These are phyloP conservation scores for Allacma fusca DNA, from an alignment of 2,888 invertebrate genomes.

Conservation along the genomic window DNA sequence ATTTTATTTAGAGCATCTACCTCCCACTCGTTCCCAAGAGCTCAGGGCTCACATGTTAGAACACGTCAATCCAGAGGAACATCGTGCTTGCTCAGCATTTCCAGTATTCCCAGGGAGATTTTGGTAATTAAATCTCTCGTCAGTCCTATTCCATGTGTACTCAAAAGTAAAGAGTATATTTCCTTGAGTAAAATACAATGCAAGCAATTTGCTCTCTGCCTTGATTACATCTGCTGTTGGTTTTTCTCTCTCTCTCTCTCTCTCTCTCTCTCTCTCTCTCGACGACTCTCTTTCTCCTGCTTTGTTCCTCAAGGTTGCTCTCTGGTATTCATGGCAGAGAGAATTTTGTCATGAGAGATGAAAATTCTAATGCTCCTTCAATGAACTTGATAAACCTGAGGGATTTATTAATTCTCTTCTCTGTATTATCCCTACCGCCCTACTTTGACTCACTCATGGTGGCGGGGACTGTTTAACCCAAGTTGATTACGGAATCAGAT, in stretches of 20 bases:
- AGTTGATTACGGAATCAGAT: too few relatives aligned
- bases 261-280: background rate
- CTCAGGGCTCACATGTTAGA: background rate
- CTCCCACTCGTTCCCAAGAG: background rate
- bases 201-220: background rate
- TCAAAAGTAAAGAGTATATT: background rate
- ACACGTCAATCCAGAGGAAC: background rate
- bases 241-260: background rate
- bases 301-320: too few relatives aligned
- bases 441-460: too few relatives aligned
- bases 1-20: background rate
- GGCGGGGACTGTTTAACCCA: too few relatives aligned
- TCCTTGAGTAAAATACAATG: background rate
- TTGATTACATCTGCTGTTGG: constrained; percentile 7
- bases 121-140: background rate
- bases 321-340: too few relatives aligned
- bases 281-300: too few relatives aligned
- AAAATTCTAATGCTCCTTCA: too few relatives aligned
- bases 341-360: too few relatives aligned
- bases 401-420: too few relatives aligned
- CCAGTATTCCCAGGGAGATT: background rate
- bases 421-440: too few relatives aligned
- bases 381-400: too few relatives aligned
- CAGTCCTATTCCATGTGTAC: background rate
- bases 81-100: background rate